Evolutionary conservation across 2,888 invertebrate genomes (phyloP).

Genomic region (Pandemis corylana): DNA sequence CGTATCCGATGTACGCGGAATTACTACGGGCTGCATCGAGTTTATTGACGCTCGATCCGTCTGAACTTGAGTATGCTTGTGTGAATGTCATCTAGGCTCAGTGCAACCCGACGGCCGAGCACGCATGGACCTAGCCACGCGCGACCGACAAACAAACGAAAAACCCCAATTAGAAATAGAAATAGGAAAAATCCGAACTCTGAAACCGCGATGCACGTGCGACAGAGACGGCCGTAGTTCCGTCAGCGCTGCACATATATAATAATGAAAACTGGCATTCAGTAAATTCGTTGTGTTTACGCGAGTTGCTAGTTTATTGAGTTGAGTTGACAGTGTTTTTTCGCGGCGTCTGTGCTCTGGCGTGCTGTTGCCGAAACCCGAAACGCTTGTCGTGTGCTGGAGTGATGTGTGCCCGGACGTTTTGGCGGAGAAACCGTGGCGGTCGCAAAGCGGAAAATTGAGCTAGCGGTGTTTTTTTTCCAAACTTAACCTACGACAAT

Average conservation of each 20-base stretch:
- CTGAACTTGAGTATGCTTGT: slow-evolving; percentile 80
- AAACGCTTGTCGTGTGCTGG: slow-evolving; percentile 52
- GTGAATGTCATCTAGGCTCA: slow-evolving; percentile 83
- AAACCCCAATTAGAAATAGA: slow-evolving; percentile 48
- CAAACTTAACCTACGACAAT: slow-evolving; percentile 82
- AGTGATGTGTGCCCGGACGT: slow-evolving; percentile 57
- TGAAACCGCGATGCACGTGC: slow-evolving; percentile 69
- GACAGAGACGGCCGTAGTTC: slow-evolving; percentile 72
- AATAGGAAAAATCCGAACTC: slow-evolving; percentile 62
- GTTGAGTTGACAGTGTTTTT: slow-evolving; percentile 69
- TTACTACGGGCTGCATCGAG: slow-evolving; percentile 55
- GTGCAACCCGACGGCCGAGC: slow-evolving; percentile 74
- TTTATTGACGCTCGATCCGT: slow-evolving; percentile 76
- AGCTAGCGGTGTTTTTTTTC: slow-evolving; percentile 78
- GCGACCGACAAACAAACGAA: slow-evolving; percentile 43
- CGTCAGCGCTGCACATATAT: slow-evolving; percentile 80
- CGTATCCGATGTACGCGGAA: slow-evolving; percentile 11
- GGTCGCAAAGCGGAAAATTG: slow-evolving; percentile 75
- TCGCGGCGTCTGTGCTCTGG: slow-evolving; percentile 55
- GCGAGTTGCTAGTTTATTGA: slow-evolving; percentile 78
- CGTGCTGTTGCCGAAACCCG: slow-evolving; percentile 76
- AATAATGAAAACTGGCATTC: slow-evolving; percentile 83
- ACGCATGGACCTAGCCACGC: slow-evolving; percentile 63
- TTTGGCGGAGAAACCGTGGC: slow-evolving; percentile 66
- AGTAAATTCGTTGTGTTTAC: slow-evolving; percentile 84